Evolutionary conservation across 2,888 invertebrate genomes (phyloP).

Genomic region (Blera fallax): DNA sequence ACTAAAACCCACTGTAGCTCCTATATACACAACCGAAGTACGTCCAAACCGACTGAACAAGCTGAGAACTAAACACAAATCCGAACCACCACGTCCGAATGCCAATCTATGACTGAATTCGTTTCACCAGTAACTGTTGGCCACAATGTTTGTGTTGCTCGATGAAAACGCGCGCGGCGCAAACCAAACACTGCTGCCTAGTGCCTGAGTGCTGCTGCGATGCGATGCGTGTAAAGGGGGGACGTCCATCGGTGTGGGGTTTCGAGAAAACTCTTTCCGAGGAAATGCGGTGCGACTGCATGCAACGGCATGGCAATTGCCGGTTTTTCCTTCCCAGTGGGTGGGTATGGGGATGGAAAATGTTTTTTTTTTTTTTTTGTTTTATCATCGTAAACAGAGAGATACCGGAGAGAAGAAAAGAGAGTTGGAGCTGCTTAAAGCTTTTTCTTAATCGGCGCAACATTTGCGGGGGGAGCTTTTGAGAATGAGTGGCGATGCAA

Average conservation of each 20-base stretch:
- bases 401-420: slow-evolving; percentile 16
- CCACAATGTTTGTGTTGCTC: slow-evolving; percentile 68
- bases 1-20: slow-evolving; percentile 2
- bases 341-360: slow-evolving; percentile 49
- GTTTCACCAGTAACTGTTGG: slow-evolving; percentile 47
- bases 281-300: slow-evolving; percentile 7
- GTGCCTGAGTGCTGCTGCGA: neutral
- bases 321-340: slow-evolving; percentile 36
- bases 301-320: slow-evolving; percentile 39
- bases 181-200: neutral
- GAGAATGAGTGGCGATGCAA: neutral
- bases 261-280: slow-evolving; percentile 8
- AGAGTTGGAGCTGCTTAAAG: neutral
- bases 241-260: neutral
- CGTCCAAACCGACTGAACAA: slow-evolving; percentile 36
- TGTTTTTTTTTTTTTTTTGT: slow-evolving; percentile 14
- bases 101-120: slow-evolving; percentile 64
- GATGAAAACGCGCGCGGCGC: slow-evolving; percentile 35
- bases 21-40: slow-evolving; percentile 24
- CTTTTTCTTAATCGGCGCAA: slow-evolving; percentile 12
- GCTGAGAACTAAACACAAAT: slow-evolving; percentile 25
- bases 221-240: neutral
- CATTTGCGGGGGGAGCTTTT: slow-evolving; percentile 41
- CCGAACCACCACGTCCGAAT: slow-evolving; percentile 66
- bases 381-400: slow-evolving; percentile 53